These are phyloP conservation scores for Drosophila varians DNA, from an alignment of 1,140 invertebrate genomes.

Conservation along the genomic window DNA sequence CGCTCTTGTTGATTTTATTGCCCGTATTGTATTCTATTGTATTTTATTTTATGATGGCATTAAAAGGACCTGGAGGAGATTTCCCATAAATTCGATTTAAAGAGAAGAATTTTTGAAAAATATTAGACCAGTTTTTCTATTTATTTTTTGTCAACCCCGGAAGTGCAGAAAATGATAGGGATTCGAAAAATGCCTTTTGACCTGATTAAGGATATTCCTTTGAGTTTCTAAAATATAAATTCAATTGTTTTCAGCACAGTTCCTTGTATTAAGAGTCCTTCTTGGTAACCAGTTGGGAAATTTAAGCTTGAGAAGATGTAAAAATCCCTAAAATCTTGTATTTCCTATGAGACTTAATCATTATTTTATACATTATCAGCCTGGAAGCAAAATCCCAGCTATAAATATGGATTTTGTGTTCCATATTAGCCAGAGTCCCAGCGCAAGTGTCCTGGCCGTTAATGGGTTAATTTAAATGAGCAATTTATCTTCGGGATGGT, in stretches of 20 bases:
- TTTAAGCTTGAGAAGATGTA: too few relatives aligned
- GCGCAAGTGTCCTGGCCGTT: slow-evolving; percentile 19
- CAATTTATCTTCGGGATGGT: slow-evolving; percentile 41
- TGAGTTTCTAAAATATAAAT: background rate
- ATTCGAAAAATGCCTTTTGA: background rate
- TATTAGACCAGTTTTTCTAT: background rate
- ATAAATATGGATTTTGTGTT: slow-evolving; percentile 21
- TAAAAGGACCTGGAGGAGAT: background rate
- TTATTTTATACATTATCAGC: background rate
- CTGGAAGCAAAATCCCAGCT: background rate
- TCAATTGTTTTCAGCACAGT: too few relatives aligned
- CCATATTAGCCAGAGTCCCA: background rate
- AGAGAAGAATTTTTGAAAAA: background rate
- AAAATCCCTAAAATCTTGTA: too few relatives aligned
- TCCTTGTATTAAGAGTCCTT: too few relatives aligned
- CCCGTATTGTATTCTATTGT: background rate
- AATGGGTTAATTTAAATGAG: slow-evolving; percentile 60
- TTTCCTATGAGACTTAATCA: background rate
- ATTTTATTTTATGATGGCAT: slow-evolving; percentile 2
- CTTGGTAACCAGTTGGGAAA: too few relatives aligned
- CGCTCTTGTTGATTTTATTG: slow-evolving; percentile 18
- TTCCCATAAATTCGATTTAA: background rate
- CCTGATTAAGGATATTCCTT: background rate
- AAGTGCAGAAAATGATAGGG: background rate
- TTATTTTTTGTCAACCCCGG: background rate